These are phyloP conservation scores for Caenorhabditis angaria DNA, from an alignment of 2,888 invertebrate genomes.

Conservation along the genomic window DNA sequence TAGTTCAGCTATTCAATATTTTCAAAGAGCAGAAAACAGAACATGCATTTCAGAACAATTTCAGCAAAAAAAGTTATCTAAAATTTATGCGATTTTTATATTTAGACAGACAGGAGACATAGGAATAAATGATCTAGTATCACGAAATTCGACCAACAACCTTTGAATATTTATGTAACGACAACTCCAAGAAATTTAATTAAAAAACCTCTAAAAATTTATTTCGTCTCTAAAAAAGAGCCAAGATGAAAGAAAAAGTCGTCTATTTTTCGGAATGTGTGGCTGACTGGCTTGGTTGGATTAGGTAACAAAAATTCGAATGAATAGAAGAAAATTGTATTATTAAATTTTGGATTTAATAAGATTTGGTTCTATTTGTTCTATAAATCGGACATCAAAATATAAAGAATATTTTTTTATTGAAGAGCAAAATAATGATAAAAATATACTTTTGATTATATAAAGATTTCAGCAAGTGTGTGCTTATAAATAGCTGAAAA, in stretches of 20 bases:
- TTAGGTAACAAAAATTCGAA: not conserved
- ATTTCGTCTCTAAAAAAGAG: not conserved
- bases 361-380: too few species aligned
- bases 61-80: conserved; percentile 1
- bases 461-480: too few species aligned
- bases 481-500: too few species aligned
- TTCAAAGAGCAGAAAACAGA: too few species aligned
- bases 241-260: not conserved
- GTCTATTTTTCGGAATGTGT: not conserved
- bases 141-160: not conserved
- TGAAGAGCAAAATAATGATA: too few species aligned
- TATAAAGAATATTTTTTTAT: too few species aligned
- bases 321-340: not conserved
- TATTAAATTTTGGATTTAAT: too few species aligned
- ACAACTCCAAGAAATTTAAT: not conserved
- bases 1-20: not conserved
- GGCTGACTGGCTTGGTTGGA: too few species aligned
- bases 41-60: not conserved
- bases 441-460: too few species aligned
- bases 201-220: conserved; percentile 1
- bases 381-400: too few species aligned
- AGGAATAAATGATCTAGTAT: not conserved
- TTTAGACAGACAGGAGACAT: not conserved
- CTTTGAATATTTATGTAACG: not conserved
- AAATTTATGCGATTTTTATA: not conserved